These are phyloP conservation scores for Clupea harengus DNA, from an alignment of 2,113 vertebrate species.

Conservation along the genomic window DNA sequence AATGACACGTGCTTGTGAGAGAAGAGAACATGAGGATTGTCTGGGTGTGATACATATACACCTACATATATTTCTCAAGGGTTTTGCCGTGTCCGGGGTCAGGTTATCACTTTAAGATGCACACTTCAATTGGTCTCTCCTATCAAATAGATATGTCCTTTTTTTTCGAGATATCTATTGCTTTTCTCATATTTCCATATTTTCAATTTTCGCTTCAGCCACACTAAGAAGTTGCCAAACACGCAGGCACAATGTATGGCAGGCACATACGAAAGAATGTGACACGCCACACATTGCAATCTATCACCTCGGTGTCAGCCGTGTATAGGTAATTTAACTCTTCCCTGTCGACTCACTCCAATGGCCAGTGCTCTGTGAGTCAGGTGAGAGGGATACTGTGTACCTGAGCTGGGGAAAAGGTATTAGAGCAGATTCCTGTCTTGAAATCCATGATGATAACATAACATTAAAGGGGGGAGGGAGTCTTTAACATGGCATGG, in stretches of 20 bases:
- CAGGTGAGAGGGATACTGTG: not conserved
- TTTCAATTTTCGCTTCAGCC: conserved; percentile 54
- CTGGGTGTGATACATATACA: not conserved
- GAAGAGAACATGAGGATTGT: not conserved
- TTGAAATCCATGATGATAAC: not conserved
- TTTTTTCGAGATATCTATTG: conserved; percentile 34
- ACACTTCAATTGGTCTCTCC: not conserved
- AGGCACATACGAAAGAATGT: conserved; percentile 15
- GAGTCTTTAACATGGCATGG: not conserved
- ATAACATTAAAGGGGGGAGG: not conserved
- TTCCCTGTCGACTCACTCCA: conserved; percentile 5
- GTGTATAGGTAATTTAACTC: not conserved
- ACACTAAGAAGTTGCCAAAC: conserved; percentile 37
- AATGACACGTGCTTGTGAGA: not conserved
- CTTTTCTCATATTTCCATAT: conserved; percentile 48
- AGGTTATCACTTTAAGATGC: not conserved
- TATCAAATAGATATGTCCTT: conserved; percentile 8
- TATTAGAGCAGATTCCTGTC: not conserved
- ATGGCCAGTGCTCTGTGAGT: conserved; percentile 17
- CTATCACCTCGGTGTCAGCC: conserved; percentile 31
- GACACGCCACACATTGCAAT: conserved; percentile 40
- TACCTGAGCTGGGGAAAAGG: not conserved
- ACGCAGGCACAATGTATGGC: conserved; percentile 33
- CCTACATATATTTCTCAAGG: not conserved
- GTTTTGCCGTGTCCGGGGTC: not conserved